These are phyloP conservation scores for Hesperia comma DNA, from an alignment of 2,888 invertebrate species.

Conservation along the genomic window DNA sequence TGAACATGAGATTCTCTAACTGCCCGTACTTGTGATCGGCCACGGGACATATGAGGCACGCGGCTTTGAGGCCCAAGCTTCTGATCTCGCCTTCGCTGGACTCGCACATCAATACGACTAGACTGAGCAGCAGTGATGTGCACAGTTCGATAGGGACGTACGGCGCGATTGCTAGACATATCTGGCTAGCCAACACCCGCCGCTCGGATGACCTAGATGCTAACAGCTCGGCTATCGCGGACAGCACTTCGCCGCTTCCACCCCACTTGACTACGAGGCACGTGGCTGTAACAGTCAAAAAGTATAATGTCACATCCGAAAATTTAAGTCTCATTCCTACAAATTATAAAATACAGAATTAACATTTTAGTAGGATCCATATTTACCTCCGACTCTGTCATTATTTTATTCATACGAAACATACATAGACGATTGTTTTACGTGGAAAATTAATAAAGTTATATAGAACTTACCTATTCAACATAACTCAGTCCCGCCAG, in stretches of 20 bases:
- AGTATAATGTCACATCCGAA: no score
- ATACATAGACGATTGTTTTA: no score
- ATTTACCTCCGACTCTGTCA: no score
- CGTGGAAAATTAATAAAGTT: no score
- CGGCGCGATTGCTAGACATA: constrained; percentile 74
- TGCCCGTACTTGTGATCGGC: constrained; percentile 75
- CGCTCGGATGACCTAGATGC: constrained; percentile 70
- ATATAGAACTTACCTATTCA: no score
- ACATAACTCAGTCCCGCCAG: no score
- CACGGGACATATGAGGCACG: constrained; percentile 72
- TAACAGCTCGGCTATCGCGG: constrained; percentile 71
- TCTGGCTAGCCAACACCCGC: constrained; percentile 70
- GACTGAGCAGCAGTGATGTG: constrained; percentile 74
- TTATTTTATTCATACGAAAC: no score
- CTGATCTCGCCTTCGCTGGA: constrained; percentile 73
- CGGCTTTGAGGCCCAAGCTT: constrained; percentile 68
- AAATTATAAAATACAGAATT: no score
- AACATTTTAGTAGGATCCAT: no score
- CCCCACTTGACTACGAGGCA: constrained; percentile 79
- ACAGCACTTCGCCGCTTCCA: constrained; percentile 74
- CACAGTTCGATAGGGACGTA: constrained; percentile 77
- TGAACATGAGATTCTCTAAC: constrained; percentile 74
- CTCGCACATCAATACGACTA: constrained; percentile 78
- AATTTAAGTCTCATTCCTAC: no score
- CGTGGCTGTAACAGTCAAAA: constrained; percentile 68